Evolutionary conservation across 1,140 invertebrate species (phyloP).

Genomic region (Drosophila burlai): DNA sequence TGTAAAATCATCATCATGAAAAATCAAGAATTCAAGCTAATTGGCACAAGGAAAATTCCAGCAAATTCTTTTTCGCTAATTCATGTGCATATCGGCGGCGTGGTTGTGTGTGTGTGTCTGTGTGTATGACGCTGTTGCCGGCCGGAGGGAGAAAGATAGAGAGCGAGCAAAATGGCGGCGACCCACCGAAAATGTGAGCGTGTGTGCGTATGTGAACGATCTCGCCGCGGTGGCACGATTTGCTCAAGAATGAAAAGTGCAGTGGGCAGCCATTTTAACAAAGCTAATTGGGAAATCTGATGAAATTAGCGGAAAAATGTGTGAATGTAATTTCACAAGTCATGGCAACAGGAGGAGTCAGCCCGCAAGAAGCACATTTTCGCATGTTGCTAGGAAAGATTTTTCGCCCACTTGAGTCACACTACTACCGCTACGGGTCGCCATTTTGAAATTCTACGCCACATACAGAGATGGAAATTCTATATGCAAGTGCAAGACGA

Average conservation of each 20-base stretch:
- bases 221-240: constrained; percentile 53
- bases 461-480: constrained; percentile 42
- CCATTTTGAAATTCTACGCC: constrained; percentile 73
- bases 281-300: constrained; percentile 10
- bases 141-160: constrained; percentile 53
- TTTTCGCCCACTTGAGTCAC: constrained; percentile 49
- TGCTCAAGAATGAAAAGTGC: constrained; percentile 45
- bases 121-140: constrained; percentile 65
- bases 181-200: constrained; percentile 3
- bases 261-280: constrained; percentile 43
- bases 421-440: constrained; percentile 44
- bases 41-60: constrained; percentile 70
- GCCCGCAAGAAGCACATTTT: constrained; percentile 24
- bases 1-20: constrained; percentile 78
- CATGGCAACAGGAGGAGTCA: constrained; percentile 6
- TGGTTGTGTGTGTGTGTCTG: constrained; percentile 35
- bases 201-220: constrained; percentile 36
- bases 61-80: constrained; percentile 50
- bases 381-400: constrained; percentile 30
- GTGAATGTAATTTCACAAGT: constrained; percentile 41
- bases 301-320: constrained; percentile 6
- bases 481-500: constrained; percentile 41
- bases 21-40: constrained; percentile 59
- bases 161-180: constrained; percentile 64
- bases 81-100: constrained; percentile 34